phyloP scores from a whole-genome alignment of 1,140 invertebrate species.

The Drosophila punjabiensis region DNA sequence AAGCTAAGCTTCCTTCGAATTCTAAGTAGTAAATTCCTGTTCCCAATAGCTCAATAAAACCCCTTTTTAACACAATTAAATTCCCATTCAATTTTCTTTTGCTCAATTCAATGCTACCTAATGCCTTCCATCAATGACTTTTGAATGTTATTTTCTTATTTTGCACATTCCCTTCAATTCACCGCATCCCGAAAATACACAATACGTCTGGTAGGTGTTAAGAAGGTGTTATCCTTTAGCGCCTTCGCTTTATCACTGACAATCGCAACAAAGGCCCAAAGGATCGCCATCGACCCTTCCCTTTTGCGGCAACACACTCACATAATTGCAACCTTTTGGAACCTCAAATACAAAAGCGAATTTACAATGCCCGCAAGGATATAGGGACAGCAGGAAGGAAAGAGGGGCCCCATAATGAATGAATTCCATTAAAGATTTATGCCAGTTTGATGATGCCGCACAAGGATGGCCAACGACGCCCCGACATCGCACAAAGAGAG shows the following conservation, averaged over 20 bases:
- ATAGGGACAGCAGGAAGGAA: constrained; percentile 24
- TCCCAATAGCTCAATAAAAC: not conserved
- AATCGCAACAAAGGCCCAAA: constrained; percentile 57
- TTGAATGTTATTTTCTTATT: constrained; percentile 14
- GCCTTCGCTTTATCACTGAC: constrained; percentile 76
- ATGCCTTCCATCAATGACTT: constrained; percentile 53
- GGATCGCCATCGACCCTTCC: constrained; percentile 29
- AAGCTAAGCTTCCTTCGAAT: too few relatives aligned
- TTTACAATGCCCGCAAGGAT: constrained; percentile 76
- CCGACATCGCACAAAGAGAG: constrained; percentile 26
- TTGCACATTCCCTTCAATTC: constrained; percentile 39
- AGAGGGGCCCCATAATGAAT: constrained; percentile 79
- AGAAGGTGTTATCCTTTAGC: constrained; percentile 85
- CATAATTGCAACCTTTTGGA: constrained; percentile 64
- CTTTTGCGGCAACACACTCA: constrained; percentile 35
- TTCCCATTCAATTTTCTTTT: not conserved
- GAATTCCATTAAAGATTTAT: constrained; percentile 85
- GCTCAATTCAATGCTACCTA: not conserved
- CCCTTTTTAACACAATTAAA: not conserved
- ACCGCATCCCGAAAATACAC: constrained; percentile 44
- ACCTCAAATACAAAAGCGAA: constrained; percentile 62
- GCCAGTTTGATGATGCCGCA: constrained; percentile 85
- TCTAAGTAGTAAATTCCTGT: not conserved
- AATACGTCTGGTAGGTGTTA: constrained; percentile 72
- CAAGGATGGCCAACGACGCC: constrained; percentile 62